A percentile compares a stretch with the other conserved stretches of the same genome.
These are phyloP conservation scores for fruit fly (Drosophila melanogaster) DNA, from an alignment of 1,140 invertebrate genomes.

Conservation along the genomic window DNA sequence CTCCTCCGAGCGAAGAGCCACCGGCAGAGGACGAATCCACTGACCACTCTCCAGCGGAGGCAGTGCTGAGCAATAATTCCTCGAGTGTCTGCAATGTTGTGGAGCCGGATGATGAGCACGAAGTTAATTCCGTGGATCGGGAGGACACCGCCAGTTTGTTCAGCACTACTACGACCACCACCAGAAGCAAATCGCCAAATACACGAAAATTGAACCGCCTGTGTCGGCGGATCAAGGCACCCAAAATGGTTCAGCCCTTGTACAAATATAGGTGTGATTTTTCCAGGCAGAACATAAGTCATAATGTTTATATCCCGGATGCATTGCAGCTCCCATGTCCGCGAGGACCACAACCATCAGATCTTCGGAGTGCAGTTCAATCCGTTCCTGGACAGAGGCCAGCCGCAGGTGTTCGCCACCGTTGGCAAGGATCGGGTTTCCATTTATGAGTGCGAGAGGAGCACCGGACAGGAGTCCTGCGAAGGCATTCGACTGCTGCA, in stretches of 20 bases:
- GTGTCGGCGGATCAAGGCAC: conserved; percentile 86
- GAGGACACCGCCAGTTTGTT: conserved; percentile 93
- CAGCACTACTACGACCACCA: conserved; percentile 93
- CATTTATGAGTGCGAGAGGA: conserved; percentile 92
- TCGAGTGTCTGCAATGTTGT: conserved; percentile 19
- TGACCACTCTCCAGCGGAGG: conserved; percentile 18
- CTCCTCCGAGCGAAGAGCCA: conserved; percentile 10
- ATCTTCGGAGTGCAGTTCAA: conserved; percentile 98
- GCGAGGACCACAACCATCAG: conserved; percentile 97
- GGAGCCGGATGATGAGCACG: conserved; percentile 28
- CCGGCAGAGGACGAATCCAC: conserved; percentile 15
- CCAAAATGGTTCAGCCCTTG: conserved; percentile 89
- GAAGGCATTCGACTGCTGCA: conserved; percentile 94
- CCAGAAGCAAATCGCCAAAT: conserved; percentile 94
- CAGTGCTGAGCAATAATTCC: background rate
- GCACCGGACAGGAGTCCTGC: conserved; percentile 78
- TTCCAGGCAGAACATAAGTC: background rate
- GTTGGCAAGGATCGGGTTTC: conserved; percentile 97
- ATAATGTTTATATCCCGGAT: background rate
- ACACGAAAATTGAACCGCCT: conserved; percentile 86
- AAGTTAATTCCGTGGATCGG: conserved; percentile 71
- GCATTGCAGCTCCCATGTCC: conserved; percentile 89
- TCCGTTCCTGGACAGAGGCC: conserved; percentile 92
- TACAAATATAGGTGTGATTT: conserved; percentile 90
- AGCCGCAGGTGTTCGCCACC: conserved; percentile 95